These are phyloP conservation scores for Phalacrocorax pelagicus DNA, from an alignment of 2,113 vertebrate genomes.

Conservation along the genomic window DNA sequence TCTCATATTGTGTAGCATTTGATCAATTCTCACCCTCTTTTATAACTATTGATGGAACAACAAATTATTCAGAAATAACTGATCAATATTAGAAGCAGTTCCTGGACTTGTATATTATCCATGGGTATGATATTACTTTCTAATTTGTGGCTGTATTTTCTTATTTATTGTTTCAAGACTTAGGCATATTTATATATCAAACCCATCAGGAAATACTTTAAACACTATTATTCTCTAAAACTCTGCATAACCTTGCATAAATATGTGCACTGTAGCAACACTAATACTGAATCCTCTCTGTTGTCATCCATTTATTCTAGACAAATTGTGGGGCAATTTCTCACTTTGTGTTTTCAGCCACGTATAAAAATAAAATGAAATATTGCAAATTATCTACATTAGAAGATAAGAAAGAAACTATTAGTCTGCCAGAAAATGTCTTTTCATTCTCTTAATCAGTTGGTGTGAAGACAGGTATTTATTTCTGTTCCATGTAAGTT, in stretches of 20 bases:
- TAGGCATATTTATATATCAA: neutral
- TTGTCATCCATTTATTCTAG: neutral
- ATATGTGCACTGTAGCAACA: neutral
- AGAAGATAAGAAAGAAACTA: neutral
- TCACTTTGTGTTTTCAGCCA: neutral
- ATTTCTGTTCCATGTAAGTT: neutral
- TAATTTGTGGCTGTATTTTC: conserved; percentile 9
- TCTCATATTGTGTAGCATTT: conserved; percentile 32
- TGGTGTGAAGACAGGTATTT: neutral
- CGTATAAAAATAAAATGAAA: neutral
- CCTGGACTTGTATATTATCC: neutral
- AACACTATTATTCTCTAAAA: neutral
- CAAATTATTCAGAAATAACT: conserved; percentile 68
- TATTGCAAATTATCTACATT: neutral
- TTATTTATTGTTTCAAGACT: conserved; percentile 6
- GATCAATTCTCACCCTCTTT: conserved; percentile 63
- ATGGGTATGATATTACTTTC: conserved; percentile 29
- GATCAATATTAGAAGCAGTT: conserved; percentile 60
- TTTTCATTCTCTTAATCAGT: neutral
- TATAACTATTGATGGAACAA: conserved; percentile 70
- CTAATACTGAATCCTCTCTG: neutral
- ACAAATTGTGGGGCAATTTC: neutral
- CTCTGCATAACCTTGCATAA: neutral
- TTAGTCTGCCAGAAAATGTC: neutral
- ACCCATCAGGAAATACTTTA: neutral